Evolutionary conservation across 2,797 vertebrate species (phyloP).

Genomic region (Echiichthys vipera): DNA sequence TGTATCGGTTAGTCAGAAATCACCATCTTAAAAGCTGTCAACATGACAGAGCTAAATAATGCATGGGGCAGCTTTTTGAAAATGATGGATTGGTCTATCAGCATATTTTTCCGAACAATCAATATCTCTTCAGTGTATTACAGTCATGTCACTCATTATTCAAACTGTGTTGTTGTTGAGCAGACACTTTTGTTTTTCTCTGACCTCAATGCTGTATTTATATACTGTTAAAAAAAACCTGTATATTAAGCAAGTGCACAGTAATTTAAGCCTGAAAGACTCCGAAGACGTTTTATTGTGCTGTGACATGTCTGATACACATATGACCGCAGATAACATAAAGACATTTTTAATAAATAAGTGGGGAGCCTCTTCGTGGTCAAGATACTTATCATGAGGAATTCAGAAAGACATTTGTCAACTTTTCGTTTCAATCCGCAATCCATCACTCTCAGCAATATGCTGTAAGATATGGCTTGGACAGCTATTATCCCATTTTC

Average conservation of each 20-base stretch:
- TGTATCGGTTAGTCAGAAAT: constrained; percentile 23
- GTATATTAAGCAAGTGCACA: too few species aligned
- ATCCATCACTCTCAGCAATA: background rate
- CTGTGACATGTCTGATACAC: background rate
- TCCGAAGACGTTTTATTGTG: background rate
- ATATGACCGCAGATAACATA: background rate
- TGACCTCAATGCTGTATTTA: background rate
- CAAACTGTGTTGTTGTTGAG: constrained; percentile 4
- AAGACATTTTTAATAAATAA: background rate
- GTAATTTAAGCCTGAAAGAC: background rate
- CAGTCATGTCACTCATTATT: constrained; percentile 5
- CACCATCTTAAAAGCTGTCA: constrained; percentile 8
- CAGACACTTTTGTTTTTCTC: constrained; percentile 5
- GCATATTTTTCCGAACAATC: constrained; percentile 11
- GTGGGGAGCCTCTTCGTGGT: background rate
- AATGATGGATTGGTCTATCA: constrained; percentile 20
- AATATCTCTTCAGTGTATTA: constrained; percentile 5
- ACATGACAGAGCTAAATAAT: constrained; percentile 13
- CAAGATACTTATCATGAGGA: background rate
- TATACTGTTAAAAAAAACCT: too few species aligned
- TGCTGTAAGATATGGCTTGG: too few species aligned
- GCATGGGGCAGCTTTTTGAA: constrained; percentile 1
- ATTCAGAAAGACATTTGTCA: background rate
- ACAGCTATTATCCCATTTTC: background rate
- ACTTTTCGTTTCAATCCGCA: background rate